Conservation (phyloP, 2,888 invertebrate genomes). For the Caradrina clavipalpis region DNA sequence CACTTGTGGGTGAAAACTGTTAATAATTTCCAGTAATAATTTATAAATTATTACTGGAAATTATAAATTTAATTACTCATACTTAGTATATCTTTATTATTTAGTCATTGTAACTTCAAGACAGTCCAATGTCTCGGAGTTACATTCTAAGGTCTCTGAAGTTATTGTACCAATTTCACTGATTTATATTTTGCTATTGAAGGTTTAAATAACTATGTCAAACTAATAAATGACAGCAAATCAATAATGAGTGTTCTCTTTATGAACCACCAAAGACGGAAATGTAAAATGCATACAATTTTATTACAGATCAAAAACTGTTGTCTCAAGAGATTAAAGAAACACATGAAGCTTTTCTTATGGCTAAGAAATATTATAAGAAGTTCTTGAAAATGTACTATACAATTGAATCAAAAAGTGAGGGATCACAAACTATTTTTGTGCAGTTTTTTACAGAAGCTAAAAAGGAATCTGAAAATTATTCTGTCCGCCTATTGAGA, state of each 20-base stretch:
- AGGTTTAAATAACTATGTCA: background rate
- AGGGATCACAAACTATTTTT: constrained; percentile 76
- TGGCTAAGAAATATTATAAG: constrained; percentile 87
- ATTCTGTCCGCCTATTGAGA: constrained; percentile 77
- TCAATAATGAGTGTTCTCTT: background rate
- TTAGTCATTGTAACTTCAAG: too few relatives aligned
- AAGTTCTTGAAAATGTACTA: constrained; percentile 85
- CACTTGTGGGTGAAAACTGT: too few relatives aligned
- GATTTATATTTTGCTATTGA: background rate
- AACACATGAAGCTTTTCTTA: constrained; percentile 86
- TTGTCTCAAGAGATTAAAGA: constrained; percentile 85
- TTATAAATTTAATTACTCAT: too few relatives aligned
- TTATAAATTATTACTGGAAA: too few relatives aligned
- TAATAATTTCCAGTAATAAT: too few relatives aligned
- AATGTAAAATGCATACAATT: background rate
- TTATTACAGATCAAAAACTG: constrained; percentile 81
- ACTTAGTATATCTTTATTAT: too few relatives aligned
- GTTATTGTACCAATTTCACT: background rate
- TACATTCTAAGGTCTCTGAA: background rate
- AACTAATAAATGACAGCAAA: background rate
- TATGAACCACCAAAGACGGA: background rate
- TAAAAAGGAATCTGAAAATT: constrained; percentile 83
- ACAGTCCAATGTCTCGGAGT: too few relatives aligned
- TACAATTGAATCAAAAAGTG: constrained; percentile 78
- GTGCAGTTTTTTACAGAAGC: constrained; percentile 86